Evolutionary conservation across 2,113 vertebrate species (phyloP).

Genomic region (Phoenicopterus ruber): DNA sequence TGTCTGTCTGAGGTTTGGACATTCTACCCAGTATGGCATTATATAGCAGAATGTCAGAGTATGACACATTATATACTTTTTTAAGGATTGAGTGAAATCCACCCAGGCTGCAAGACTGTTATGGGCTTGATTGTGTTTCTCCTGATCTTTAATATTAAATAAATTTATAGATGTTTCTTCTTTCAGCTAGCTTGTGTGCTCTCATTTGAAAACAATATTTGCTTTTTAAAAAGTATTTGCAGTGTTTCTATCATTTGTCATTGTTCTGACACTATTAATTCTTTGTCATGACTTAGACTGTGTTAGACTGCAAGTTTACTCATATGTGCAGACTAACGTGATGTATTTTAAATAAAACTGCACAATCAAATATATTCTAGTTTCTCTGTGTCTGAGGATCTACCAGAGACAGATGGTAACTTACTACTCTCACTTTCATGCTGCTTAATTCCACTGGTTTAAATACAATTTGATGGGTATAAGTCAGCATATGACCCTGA

Average conservation of each 20-base stretch:
- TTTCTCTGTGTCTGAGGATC: neutral
- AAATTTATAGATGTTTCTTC: neutral
- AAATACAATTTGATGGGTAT: neutral
- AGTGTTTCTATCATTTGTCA: neutral
- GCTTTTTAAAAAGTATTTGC: neutral
- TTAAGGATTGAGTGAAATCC: neutral
- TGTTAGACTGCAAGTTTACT: neutral
- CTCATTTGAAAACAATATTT: neutral
- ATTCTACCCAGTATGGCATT: neutral
- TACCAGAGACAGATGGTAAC: neutral
- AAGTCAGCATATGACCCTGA: neutral
- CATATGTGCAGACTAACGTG: neutral
- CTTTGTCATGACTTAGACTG: neutral
- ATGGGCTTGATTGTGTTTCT: neutral
- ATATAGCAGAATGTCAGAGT: neutral
- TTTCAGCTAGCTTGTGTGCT: neutral
- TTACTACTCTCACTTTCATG: neutral
- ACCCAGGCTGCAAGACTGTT: neutral
- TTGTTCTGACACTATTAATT: neutral
- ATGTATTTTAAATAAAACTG: neutral
- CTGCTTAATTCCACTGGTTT: neutral
- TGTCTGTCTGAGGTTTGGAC: neutral
- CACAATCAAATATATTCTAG: neutral
- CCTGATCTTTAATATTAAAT: neutral
- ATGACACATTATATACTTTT: neutral